Base-by-base conservation (phyloP, 23 tunicate species). In the Diplosoma virens region DNA sequence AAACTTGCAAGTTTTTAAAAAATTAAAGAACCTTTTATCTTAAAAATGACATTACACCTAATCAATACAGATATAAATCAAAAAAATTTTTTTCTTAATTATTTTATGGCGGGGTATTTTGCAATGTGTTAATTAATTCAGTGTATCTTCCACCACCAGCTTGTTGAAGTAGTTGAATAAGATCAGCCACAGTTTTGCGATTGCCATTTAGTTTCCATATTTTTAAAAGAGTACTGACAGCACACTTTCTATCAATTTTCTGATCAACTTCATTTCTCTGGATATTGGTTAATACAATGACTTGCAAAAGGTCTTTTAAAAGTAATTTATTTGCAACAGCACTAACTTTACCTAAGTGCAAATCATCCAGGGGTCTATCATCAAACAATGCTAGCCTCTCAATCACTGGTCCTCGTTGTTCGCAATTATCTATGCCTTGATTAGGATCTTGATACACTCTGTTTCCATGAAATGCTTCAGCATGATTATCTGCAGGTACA, bases 401-500 rank as follows among this genome's bases (percentile, higher is more conserved):
- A 18, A 61, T 35, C 6, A 2, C 18, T 5, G 34, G 34, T 29
- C 18, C 69, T 5, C n/a, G 35, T 29, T 35, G 69, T 5, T n/a
- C n/a, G n/a, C n/a, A n/a, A n/a, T n/a, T n/a, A n/a, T n/a, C n/a
- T n/a, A n/a, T n/a, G n/a, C n/a, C n/a, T n/a, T 3, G 9, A 9
- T 27, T 18, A 5, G 6, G 35, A 26, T 61, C 9, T 61, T 4
- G 7, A 14, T 26, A 29, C 34, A 5, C 69, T 5, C 34, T 14
- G 30, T 17, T n/a, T 5, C 35, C 69, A 61, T 55, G 22, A 55
- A 55, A 55, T 55, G 69, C 69, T 61, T 9, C 69, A 61, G 35
- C 69, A 26, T 27, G 6, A 29, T 61, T 28, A 29, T 61, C n/a
- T 5, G 35, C 9, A 27, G n/a, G n/a, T n/a, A n/a, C n/a, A n/a